Evolutionary conservation across 2,113 vertebrate species (phyloP).

Genomic region (Fukomys damarensis): DNA sequence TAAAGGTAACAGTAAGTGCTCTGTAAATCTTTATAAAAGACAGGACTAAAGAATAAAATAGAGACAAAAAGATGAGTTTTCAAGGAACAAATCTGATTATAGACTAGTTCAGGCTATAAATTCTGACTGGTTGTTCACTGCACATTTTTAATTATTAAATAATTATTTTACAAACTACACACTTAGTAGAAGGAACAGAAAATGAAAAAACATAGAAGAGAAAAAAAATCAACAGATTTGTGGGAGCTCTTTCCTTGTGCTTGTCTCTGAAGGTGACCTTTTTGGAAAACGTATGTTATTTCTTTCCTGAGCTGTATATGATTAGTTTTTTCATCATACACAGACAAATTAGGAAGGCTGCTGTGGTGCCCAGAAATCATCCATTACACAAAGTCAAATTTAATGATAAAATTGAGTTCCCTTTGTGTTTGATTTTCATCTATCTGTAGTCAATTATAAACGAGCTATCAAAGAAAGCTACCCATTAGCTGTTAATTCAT

Average conservation of each 20-base stretch:
- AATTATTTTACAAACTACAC: conserved; percentile 31
- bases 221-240: neutral
- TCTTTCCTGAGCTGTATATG: conserved; percentile 69
- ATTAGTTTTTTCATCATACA: conserved; percentile 74
- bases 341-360: conserved; percentile 79
- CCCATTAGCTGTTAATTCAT: conserved; percentile 68
- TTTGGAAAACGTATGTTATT: conserved; percentile 63
- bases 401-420: conserved; percentile 76
- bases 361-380: conserved; percentile 64
- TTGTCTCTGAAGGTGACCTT: conserved; percentile 73
- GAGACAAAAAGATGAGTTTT: neutral
- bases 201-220: neutral
- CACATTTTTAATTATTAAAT: conserved; percentile 33
- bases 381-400: conserved; percentile 78
- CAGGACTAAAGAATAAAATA: neutral
- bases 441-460: conserved; percentile 75
- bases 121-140: neutral
- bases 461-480: conserved; percentile 74
- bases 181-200: neutral
- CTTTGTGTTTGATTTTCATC: conserved; percentile 81
- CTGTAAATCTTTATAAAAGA: neutral
- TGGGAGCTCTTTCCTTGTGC: neutral
- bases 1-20: neutral
- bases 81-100: conserved; percentile 61
- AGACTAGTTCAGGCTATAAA: neutral